These are phyloP conservation scores for Cyanocitta stelleri DNA, from an alignment of 2,113 vertebrate species.

Conservation along the genomic window DNA sequence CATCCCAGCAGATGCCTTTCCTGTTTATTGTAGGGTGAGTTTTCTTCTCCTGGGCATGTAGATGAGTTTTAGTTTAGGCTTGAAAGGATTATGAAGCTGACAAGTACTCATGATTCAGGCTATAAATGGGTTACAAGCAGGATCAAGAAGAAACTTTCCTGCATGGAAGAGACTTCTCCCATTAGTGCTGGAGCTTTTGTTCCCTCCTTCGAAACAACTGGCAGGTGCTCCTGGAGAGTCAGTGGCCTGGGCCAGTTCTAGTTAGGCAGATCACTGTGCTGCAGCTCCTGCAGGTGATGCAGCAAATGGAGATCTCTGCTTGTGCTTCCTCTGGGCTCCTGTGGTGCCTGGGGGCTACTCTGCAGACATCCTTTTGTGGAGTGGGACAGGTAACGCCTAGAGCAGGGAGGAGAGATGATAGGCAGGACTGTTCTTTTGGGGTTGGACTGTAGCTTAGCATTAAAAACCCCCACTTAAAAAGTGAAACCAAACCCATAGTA, in stretches of 20 bases:
- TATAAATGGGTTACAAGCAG: neutral
- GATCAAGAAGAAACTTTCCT: neutral
- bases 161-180: neutral
- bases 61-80: neutral
- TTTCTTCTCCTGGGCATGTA: constrained; percentile 20
- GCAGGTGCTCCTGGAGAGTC: neutral
- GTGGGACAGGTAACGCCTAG: neutral
- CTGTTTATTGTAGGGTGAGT: constrained; percentile 13
- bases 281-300: neutral
- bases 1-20: neutral
- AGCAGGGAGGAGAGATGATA: neutral
- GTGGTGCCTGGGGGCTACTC: rapidly evolving
- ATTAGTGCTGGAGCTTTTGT: neutral
- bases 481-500: neutral
- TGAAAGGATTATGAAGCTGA: neutral
- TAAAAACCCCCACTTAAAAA: neutral
- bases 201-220: neutral
- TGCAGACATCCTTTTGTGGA: neutral
- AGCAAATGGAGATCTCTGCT: neutral
- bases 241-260: neutral
- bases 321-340: neutral
- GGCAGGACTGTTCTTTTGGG: neutral
- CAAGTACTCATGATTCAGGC: neutral
- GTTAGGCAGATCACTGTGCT: neutral
- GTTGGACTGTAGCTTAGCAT: neutral